These are phyloP conservation scores for Meriones unguiculatus DNA, from an alignment of 2,113 vertebrate genomes.

Conservation along the genomic window DNA sequence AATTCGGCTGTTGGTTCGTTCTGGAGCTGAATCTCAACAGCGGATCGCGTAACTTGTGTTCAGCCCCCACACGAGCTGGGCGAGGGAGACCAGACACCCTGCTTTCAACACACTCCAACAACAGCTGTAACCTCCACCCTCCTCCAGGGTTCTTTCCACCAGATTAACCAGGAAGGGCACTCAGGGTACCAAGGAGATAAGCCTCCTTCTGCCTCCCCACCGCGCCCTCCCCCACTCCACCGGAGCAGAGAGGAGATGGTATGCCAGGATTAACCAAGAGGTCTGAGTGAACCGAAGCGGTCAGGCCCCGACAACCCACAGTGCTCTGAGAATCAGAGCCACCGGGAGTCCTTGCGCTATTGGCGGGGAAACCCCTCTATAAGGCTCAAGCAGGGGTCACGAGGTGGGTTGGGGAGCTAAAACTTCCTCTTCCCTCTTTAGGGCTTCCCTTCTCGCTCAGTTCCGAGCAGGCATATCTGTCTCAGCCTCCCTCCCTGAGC, in stretches of 20 bases:
- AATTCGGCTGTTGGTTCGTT: neutral
- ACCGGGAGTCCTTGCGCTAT: neutral
- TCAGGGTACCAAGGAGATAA: neutral
- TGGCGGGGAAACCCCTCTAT: neutral
- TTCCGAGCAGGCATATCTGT: neutral
- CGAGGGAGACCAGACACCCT: too few relatives aligned
- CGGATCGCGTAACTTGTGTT: neutral
- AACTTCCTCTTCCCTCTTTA: neutral
- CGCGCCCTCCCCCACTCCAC: neutral
- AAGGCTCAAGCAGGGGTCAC: neutral
- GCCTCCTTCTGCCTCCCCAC: neutral
- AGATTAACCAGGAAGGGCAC: neutral
- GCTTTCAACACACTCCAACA: neutral
- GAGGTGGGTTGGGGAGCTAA: neutral
- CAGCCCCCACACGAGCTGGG: neutral
- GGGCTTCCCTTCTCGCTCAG: neutral
- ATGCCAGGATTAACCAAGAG: neutral
- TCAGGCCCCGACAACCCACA: neutral
- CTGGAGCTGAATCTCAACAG: neutral
- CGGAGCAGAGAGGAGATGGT: too few relatives aligned
- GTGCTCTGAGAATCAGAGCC: neutral
- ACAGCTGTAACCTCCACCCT: slow-evolving; percentile 17
- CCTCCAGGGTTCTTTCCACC: neutral
- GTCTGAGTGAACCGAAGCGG: neutral
- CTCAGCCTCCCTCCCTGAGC: slow-evolving; percentile 14